A percentile compares a stretch with the other conserved stretches of the same genome.
Evolutionary conservation across 64 coral and sea anemone species (phyloP).

Genomic region (Exaiptasia diaphana): DNA sequence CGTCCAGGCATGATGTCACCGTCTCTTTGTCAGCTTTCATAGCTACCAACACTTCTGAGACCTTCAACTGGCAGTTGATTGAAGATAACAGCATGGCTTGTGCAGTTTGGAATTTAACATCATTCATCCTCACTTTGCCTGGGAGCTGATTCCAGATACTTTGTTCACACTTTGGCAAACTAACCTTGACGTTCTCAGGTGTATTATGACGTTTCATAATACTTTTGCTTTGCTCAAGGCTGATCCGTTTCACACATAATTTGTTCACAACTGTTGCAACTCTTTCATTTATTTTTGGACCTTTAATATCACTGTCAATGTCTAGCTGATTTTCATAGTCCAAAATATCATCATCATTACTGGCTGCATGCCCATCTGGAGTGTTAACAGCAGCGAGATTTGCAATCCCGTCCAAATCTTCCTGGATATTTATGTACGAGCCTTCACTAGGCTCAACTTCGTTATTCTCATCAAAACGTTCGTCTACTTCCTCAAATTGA

Average conservation of each 20-base stretch:
- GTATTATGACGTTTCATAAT: slow-evolving; percentile 13
- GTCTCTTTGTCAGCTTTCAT: slow-evolving; percentile 28
- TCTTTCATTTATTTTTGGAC: slow-evolving; percentile 36
- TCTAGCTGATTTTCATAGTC: background rate
- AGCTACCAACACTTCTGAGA: background rate
- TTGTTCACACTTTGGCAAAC: slow-evolving; percentile 46
- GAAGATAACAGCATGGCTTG: background rate
- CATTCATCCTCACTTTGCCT: background rate
- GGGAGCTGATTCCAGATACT: slow-evolving; percentile 43
- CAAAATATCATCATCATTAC: background rate
- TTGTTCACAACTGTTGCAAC: slow-evolving; percentile 41
- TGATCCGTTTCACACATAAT: slow-evolving; percentile 46
- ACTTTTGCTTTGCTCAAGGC: slow-evolving; percentile 37
- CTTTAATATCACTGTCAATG: slow-evolving; percentile 26
- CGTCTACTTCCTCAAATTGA: background rate
- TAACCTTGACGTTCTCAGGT: slow-evolving; percentile 40
- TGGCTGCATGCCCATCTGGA: background rate
- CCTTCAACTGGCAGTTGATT: slow-evolving; percentile 15
- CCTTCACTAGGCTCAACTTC: background rate
- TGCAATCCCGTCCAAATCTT: background rate
- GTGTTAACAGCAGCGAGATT: background rate
- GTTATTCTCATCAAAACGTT: background rate
- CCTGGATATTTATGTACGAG: slow-evolving; percentile 19
- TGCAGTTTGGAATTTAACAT: slow-evolving; percentile 1
- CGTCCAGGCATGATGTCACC: slow-evolving; percentile 27